A percentile compares a stretch with the other conserved stretches of the same genome.
These are phyloP conservation scores for Brachyhypopomus occidentalis DNA, from an alignment of 2,113 vertebrate genomes.

Conservation along the genomic window DNA sequence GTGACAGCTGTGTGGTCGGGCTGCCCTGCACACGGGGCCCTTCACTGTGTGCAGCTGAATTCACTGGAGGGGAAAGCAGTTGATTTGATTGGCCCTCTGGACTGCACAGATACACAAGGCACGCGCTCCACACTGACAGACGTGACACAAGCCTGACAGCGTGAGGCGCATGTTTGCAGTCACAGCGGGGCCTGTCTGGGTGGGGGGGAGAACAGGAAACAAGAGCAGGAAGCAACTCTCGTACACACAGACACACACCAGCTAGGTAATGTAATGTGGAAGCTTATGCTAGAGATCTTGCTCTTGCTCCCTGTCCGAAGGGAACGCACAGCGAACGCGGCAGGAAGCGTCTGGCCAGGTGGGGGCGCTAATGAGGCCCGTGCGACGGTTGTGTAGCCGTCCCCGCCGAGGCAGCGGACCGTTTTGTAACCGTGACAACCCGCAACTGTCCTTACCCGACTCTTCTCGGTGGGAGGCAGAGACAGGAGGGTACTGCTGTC, in stretches of 20 bases:
- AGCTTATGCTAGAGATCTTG: too few relatives aligned
- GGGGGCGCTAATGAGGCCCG: too few relatives aligned
- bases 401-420: neutral
- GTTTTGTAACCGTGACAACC: neutral
- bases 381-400: neutral
- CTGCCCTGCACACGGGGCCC: neutral
- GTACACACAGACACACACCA: conserved; percentile 28
- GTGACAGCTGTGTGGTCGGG: neutral
- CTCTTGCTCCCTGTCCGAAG: neutral
- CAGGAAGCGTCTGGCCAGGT: too few relatives aligned
- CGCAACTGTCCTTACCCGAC: conserved; percentile 80
- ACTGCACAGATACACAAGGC: neutral
- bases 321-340: neutral
- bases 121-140: neutral
- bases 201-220: conserved; percentile 18
- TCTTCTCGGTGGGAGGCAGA: conserved; percentile 85
- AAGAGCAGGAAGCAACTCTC: conserved; percentile 51
- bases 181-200: conserved; percentile 7
- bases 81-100: neutral
- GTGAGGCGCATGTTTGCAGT: too few relatives aligned
- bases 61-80: too few relatives aligned
- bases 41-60: too few relatives aligned
- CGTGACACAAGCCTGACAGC: neutral
- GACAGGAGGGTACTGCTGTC: conserved; percentile 94
- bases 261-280: neutral